Base-by-base conservation (phyloP, 2,888 invertebrate species). In the Stenodema calcarata region DNA sequence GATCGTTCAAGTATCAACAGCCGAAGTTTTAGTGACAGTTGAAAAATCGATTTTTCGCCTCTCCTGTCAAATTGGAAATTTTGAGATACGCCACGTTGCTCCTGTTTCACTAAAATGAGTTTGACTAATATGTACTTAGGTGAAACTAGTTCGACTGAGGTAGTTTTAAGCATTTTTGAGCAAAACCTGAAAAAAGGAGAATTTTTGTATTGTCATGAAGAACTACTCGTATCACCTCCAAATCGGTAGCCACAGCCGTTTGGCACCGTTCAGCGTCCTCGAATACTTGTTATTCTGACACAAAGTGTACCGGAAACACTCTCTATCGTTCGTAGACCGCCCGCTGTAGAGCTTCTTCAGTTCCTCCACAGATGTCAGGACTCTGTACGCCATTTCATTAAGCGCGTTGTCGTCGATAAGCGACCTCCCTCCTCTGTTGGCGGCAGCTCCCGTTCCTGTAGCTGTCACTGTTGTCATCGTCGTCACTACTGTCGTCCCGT, bases 181-280 rank as follows among this genome's bases (percentile, higher is more conserved):
- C n/a, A n/a, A n/a, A n/a, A n/a, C n/a, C n/a, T n/a, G n/a, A n/a
- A n/a, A n/a, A n/a, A n/a, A n/a, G n/a, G n/a, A n/a, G n/a, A n/a
- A n/a, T n/a, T n/a, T n/a, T n/a, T n/a, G n/a, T n/a, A n/a, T n/a
- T n/a, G n/a, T n/a, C n/a, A n/a, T n/a, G n/a, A n/a, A n/a, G n/a
- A n/a, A n/a, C n/a, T n/a, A n/a, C n/a, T n/a, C n/a, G n/a, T 6
- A 14, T 42, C 92, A 95, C 95, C 95, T 94, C 95, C 95, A 95
- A 88, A 95, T 92, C 0, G 95, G 95, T 86, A 95, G 91, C 94
- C 95, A 95, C 89, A 95, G 93, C 90, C 93, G 93, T 87, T 93
- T 93, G 11, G 92, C 92, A 86, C 93, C 93, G 0, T 91, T 90
- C 81, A 93, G 90, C 30, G 91, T 91, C 87, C 94, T 93, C 0